A percentile compares a stretch with the other conserved stretches of the same genome.
Evolutionary conservation across 2,113 vertebrate genomes (phyloP).

Genomic region (Microcebus griseorufus): DNA sequence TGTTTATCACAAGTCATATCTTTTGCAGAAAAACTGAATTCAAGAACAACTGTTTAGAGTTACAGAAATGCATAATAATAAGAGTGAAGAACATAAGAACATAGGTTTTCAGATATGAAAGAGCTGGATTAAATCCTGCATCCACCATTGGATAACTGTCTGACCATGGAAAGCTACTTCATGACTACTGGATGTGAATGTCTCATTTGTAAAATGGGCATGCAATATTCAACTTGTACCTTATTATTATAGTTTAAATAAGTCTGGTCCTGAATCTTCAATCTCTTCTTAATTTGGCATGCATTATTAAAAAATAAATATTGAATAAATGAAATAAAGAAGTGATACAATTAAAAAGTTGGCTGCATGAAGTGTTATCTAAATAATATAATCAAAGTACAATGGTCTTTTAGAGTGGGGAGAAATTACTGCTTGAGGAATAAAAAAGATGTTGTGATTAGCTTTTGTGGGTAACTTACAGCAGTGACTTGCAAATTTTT

Average conservation of each 20-base stretch:
- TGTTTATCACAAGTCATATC: neutral
- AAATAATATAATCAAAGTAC: neutral
- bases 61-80: neutral
- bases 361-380: neutral
- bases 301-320: neutral
- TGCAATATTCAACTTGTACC: neutral
- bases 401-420: neutral
- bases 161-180: neutral
- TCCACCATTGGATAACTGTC: neutral
- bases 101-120: neutral
- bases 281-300: neutral
- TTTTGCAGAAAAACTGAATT: neutral
- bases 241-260: neutral
- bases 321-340: neutral
- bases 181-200: neutral
- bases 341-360: neutral
- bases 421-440: neutral
- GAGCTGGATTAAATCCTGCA: neutral
- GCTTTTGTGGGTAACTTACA: neutral
- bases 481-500: neutral
- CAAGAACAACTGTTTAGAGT: neutral
- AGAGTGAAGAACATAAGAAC: neutral
- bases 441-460: neutral
- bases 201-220: neutral
- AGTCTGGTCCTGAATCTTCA: too few species aligned